Base-by-base conservation (phyloP, 2,797 vertebrate species). In the Eleutherodactylus coqui region DNA sequence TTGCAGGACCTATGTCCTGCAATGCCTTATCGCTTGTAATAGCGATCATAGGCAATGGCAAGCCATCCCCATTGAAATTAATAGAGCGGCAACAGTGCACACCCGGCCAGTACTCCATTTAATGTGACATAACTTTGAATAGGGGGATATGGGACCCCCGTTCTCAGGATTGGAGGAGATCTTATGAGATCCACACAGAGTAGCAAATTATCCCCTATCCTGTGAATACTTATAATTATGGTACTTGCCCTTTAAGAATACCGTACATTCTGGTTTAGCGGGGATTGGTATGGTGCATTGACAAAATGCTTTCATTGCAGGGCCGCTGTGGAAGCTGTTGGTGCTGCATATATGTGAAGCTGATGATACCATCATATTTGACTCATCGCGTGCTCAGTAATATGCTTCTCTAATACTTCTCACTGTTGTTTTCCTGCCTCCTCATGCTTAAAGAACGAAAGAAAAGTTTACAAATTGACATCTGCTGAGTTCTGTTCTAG, bases 381-480 rank as follows among this genome's bases (percentile, higher is more conserved):
- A 17, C 38, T 19, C 5, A 51, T 51, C 19, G 13, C 10, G 16
- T 45, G 72, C 43, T 47, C n/a, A 49, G 45, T 53, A 32, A 21
- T 34, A 34, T 24, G 36, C 19, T 32, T 29, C 17, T 49, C 14
- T 75, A 13, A 29, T 27, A 64, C n/a, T 17, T 29, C n/a, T 79
- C 36, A 11, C 17, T 21, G 36, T 62, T 79, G 4, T 27, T 53
- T 36, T 45, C n/a, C 38, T 41, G 47, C 43, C 29, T 32, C 1
- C 45, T 75, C 27, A 8, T 34, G 17, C 13, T 5, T 75, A 16
- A 51, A 34, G 7, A 75, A 47, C 67, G 21, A 4, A 21, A 43
- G 38, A 21, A 60, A 60, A 67, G 58, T 67, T 64, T 64, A 24
- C 36, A 64, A 80, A 27, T 80, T 47, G 11, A 9, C 60, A 62